Percentiles rank a stretch among this genome's conserved stretches.
phyloP scores from a whole-genome alignment of 2,888 invertebrate genomes.

The Fabriciana adippe region DNA sequence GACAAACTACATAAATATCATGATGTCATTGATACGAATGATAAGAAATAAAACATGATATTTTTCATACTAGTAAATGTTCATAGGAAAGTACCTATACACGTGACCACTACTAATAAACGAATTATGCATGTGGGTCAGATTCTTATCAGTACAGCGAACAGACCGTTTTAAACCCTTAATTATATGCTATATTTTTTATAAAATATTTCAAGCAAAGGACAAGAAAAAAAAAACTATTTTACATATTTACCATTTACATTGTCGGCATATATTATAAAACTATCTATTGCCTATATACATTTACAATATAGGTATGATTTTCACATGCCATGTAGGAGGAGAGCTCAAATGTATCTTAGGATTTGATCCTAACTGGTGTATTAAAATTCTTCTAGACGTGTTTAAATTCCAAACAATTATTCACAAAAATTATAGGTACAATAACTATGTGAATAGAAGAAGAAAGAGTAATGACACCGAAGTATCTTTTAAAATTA shows the following conservation, averaged over 20 bases:
- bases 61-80: not conserved
- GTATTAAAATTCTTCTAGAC: too few species aligned
- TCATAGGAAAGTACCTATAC: conserved; percentile 13
- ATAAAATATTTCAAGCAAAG: not conserved
- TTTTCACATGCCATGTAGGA: too few species aligned
- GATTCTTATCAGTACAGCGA: conserved; percentile 32
- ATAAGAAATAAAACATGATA: not conserved
- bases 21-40: not conserved
- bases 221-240: not conserved
- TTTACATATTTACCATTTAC: not conserved
- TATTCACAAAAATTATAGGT: too few species aligned
- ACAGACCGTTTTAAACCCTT: conserved; percentile 16
- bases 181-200: conserved; percentile 10
- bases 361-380: too few species aligned
- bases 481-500: too few species aligned
- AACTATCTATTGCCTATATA: too few species aligned
- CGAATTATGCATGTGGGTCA: conserved; percentile 31
- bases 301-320: too few species aligned
- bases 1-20: not conserved
- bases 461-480: too few species aligned
- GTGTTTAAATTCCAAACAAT: too few species aligned
- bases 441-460: too few species aligned
- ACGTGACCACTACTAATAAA: conserved; percentile 23
- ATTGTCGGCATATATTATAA: too few species aligned
- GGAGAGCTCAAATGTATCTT: too few species aligned